Evolutionary conservation across 1,140 invertebrate genomes (phyloP), one percentile per base, ranked within the genome.

Genomic region (Heliconius eleuchia): DNA sequence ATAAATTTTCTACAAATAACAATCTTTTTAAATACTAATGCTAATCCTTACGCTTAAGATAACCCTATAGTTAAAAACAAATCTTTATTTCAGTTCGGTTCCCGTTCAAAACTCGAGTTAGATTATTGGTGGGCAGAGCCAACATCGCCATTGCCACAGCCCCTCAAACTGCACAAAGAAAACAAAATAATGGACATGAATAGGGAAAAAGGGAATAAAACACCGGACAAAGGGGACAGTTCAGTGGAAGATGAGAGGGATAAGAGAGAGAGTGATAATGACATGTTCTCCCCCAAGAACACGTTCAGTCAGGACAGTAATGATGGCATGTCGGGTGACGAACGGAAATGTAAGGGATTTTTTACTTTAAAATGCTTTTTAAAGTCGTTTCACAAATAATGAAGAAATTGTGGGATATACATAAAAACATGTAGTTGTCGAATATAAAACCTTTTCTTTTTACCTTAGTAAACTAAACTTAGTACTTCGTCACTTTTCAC

Each of bases 71-170:
- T 46, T n/a, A 55, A 55, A 55, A 60, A 60, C 9, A 60, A 23
- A 27, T 30, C 27, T 27, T 66, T 66, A 1, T 66, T 88, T 6
- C 77, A 97, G 97, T 97, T 98, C 93, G 98, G 98, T 16, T 95
- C 96, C 74, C 97, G 98, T 82, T 97, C 96, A 0, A 98, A 97
- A 92, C 90, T 98, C 30, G 95, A 96, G 80, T 91, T 98, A 70
- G 97, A 98, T 90, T 98, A 98, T 92, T 97, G 97, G 95, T 98
- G 97, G 97, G 94, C 95, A 27, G 96, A 96, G 81, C 92, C 93
- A 2, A 88, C 89, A 0, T 86, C 91, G 0, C 92, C 94, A 3
- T 80, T 95, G 13, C 88, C 90, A 2, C 87, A 87, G 27, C 81
- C 85, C 0, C 71, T 80, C 5, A 85, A 87, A 39, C 75, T 83